Conservation (phyloP, 2,888 invertebrate genomes). For the Tinea trinotella region DNA sequence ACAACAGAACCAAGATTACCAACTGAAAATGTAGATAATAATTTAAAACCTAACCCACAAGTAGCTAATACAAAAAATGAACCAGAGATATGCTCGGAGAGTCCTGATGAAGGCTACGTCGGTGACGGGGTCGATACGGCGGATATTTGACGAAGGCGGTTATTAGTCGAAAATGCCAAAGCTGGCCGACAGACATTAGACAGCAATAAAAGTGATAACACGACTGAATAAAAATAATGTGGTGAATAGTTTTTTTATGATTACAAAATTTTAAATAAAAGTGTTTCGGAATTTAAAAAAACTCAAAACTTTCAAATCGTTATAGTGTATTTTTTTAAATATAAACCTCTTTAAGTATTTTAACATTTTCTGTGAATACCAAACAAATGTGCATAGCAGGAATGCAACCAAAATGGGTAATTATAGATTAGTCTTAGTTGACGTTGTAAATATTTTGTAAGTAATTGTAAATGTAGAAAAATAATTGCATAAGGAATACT, state of each 20-base stretch:
- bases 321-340: background rate
- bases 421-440: conserved; percentile 2
- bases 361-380: too few species aligned
- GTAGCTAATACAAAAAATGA: conserved; percentile 63
- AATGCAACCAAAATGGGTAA: conserved; percentile 8
- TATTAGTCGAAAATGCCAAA: conserved; percentile 55
- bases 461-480: conserved; percentile 8
- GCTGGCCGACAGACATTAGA: conserved; percentile 48
- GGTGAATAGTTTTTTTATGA: conserved; percentile 12
- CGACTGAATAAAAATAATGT: conserved; percentile 52
- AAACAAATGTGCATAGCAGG: background rate
- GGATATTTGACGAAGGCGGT: conserved; percentile 78
- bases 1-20: conserved; percentile 66
- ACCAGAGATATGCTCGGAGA: conserved; percentile 77
- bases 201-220: conserved; percentile 64
- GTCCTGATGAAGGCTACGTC: conserved; percentile 90
- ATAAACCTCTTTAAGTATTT: background rate
- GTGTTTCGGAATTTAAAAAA: background rate
- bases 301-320: background rate
- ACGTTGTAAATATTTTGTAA: conserved; percentile 20
- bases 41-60: conserved; percentile 57
- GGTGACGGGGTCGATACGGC: conserved; percentile 79
- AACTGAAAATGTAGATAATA: conserved; percentile 50
- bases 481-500: conserved; percentile 1
- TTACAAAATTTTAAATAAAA: background rate